Evolutionary conservation across 1,140 invertebrate species (phyloP).

Genomic region (Zaprionus kolodkinae): DNA sequence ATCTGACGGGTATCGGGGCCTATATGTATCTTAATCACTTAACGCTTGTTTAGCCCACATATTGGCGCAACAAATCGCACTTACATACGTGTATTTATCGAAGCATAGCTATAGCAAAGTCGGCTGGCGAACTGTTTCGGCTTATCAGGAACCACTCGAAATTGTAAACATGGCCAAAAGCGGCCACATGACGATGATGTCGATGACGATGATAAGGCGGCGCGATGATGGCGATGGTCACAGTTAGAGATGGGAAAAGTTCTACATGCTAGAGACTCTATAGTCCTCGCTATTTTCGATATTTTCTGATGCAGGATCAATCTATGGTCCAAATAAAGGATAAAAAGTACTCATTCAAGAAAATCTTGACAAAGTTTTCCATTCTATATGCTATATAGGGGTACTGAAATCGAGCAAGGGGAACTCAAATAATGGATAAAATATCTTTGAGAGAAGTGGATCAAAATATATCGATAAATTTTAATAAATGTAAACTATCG

Average conservation of each 20-base stretch:
- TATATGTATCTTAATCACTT: constrained; percentile 64
- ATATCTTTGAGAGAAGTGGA: not conserved
- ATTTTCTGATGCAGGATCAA: not conserved
- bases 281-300: no score
- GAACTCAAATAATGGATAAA: no score
- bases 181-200: constrained; percentile 46
- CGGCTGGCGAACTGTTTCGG: constrained; percentile 24
- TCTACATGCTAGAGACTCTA: no score
- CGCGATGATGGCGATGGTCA: not conserved
- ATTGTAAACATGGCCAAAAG: constrained; percentile 14
- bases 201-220: constrained; percentile 1
- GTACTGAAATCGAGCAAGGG: no score
- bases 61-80: constrained; percentile 35
- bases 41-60: constrained; percentile 63
- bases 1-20: not conserved
- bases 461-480: not conserved
- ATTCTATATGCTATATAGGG: no score
- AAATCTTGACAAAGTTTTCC: not conserved
- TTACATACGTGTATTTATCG: not conserved
- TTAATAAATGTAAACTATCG: not conserved
- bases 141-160: constrained; percentile 54
- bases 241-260: not conserved
- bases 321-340: no score
- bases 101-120: not conserved
- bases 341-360: no score